Percentiles rank a stretch among this genome's conserved stretches.
Conservation (phyloP, 1,140 invertebrate species). For the Cepaea nemoralis region DNA sequence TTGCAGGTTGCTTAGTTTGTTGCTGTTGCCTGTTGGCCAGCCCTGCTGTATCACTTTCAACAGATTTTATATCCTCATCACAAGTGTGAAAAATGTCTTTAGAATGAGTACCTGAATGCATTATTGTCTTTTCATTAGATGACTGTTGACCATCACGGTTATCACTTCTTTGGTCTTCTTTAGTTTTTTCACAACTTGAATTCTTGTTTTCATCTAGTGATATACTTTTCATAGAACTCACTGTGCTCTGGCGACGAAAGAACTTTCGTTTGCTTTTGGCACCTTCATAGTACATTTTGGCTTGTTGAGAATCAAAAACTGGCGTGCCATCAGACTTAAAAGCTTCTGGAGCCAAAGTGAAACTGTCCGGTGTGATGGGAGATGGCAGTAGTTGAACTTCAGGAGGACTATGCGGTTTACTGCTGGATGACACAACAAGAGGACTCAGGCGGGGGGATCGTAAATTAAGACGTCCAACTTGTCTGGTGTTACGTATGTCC, state of each 20-base stretch:
- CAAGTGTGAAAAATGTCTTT: constrained; percentile 7
- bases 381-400: background rate
- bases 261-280: constrained; percentile 34
- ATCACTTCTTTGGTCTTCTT: background rate
- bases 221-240: constrained; percentile 39
- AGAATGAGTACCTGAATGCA: background rate
- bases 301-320: constrained; percentile 26
- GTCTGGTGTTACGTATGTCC: background rate
- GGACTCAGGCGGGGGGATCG: constrained; percentile 1
- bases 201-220: constrained; percentile 22
- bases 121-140: background rate
- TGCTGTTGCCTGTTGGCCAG: no score
- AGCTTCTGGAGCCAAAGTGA: constrained; percentile 41
- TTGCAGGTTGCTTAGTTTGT: background rate
- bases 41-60: background rate
- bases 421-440: background rate
- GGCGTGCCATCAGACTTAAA: constrained; percentile 38
- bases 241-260: constrained; percentile 42
- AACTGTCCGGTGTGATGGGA: constrained; percentile 23
- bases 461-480: background rate
- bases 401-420: background rate
- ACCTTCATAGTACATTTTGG: constrained; percentile 43
- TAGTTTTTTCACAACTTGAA: background rate
- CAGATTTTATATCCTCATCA: background rate
- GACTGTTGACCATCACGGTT: background rate